Evolutionary conservation across 2,888 invertebrate genomes (phyloP), one percentile per base, ranked within the genome.

Genomic region (Dynastes grantii): DNA sequence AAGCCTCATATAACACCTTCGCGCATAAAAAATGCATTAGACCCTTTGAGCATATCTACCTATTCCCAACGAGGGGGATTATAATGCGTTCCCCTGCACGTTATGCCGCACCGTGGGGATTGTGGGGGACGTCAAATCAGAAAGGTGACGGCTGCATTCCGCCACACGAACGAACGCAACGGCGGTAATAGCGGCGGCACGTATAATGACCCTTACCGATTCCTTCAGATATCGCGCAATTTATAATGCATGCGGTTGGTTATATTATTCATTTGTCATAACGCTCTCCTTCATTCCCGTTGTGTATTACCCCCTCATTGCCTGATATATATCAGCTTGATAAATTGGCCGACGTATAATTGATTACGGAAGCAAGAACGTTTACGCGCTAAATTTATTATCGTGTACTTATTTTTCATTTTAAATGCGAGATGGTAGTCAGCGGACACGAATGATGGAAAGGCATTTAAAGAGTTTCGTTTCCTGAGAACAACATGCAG

Each of bases 11-110:
- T 76, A 76, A 22, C 78, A 68, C 65, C n/a, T 67, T 40, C 55
- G 64, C 76, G 22, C 16, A 76, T 78, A 78, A 78, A 78, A 78
- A 78, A 55, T 75, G 76, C 78, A 78, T 78, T 78, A 78, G 61
- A 58, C 37, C 37, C 29, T 37, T 65, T 27, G 32, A 32, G 55
- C 55, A 27, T 22, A 8, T 5, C 4, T 16, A 53, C 22, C 13
- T 27, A 75, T 53, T 78, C 51, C 40, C 45, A 11, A 58, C 51
- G 61, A 16, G 61, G 53, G 27, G 49, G 22, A 76, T 78, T 75
- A 78, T 78, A 55, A 76, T 67, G 22, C 63, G 13, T 53, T 16
- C 11, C 45, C 53, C 55, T 58, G 22, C 55, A 58, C 55, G 22
- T 22, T 58, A 58, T 16, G 55, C 32, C 32, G 32, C 32, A 37